Evolutionary conservation across 1,140 invertebrate genomes (phyloP), one percentile per base, ranked within the genome.

Genomic region (Phymastichus coffea): DNA sequence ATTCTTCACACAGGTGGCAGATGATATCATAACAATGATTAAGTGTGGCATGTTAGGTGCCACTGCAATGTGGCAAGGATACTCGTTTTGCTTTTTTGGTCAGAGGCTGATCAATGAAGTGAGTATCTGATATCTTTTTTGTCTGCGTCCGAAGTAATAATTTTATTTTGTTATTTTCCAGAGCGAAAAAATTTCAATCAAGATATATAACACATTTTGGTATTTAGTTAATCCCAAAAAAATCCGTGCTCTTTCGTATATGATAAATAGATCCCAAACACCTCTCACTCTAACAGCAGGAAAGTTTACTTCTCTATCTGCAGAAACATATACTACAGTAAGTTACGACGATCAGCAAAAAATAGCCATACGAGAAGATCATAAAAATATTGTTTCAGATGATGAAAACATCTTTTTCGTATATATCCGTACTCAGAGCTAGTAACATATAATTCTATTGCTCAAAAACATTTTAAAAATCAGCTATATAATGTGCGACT

Each of bases 31-130:
- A 17, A 2, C 28, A 0, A 1, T 53, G 9, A 20, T 41, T 2
- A 53, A 53, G 28, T 56, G 20, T 37, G 6, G 12, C 1, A 35
- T 23, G 40, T 30, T 33, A 6, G 14, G 9, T 33, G 7, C 35
- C 12, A 12, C 4, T 15, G 22, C 30, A 22, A 9, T 33, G 17
- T 56, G 40, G 54, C 41, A 56, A 26, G 9, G 3, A 22, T 46
- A 46, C 4, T 33, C 54, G 12, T 46, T 46, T 25, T 56, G 54
- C n/a, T 46, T 46, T 23, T 26, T 4, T 46, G 54, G 41, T 10
- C 41, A 56, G 17, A 8, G 40, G 33, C 33, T 56, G 17, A 7
- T 44, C 7, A 46, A 56, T 10, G 23, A 56, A 41, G 54, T 56
- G 37, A 4, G 40, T 3, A 20, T 7, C 28, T 7, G 6, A 12